Base-by-base conservation (phyloP, 1,140 invertebrate species). In the Heliothis subflexa region DNA sequence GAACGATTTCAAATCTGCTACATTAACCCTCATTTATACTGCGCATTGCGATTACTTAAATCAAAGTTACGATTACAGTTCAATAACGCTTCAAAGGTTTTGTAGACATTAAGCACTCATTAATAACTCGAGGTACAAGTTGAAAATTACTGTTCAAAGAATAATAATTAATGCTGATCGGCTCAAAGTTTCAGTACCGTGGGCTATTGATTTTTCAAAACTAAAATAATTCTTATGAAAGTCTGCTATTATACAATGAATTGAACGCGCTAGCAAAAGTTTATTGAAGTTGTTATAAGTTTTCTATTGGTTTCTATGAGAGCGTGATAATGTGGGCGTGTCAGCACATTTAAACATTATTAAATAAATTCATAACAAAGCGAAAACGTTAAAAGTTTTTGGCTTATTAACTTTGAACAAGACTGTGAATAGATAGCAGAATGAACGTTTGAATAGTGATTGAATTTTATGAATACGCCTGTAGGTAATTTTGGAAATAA, bases 271-370 rank as follows among this genome's bases (percentile, higher is more conserved):
- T 52, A 75, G 59, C 16, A 52, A 75, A 64, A 77, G 28, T 66
- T 72, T 77, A 57, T 77, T 77, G 47, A 68, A 77, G 59, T 61
- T 75, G 57, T 75, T 75, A 75, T 75, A 75, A 75, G 73, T 77
- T 77, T 66, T 77, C 75, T 68, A 68, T 75, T 68, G 62, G 50
- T 76, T 50, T 50, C 47, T 68, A 77, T n/a, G 18, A 9, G 14
- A 62, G 3, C n/a, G 25, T 64, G 13, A 64, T 62, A 10, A 62
- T 75, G 57, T 64, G 55, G 71, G 14, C n/a, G 21, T 75, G 9
- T 49, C 25, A 64, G 49, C 33, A 21, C 47, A 33, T 62, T 40
- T 75, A 64, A 52, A 52, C 21, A 21, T 47, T 52, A 62, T 68
- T 52, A 14, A 66, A 66, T 68, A 25, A 49, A 49, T 68, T 13